A percentile compares a stretch with the other conserved stretches of the same genome.
phyloP scores from a whole-genome alignment of 2,888 invertebrate species.

The Plemyria rubiginata region DNA sequence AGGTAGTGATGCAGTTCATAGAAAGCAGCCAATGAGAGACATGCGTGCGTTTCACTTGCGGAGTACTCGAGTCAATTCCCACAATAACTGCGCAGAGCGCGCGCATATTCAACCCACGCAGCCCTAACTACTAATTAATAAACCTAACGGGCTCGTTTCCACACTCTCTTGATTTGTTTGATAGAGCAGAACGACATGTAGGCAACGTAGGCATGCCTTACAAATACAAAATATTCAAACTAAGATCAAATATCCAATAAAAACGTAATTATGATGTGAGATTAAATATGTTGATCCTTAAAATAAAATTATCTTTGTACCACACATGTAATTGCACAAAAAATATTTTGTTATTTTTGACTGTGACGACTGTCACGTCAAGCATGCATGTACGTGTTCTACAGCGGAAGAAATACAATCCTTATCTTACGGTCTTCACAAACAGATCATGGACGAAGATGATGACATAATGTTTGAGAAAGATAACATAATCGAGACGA shows the following conservation, averaged over 20 bases:
- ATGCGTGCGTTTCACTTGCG: conserved; percentile 56
- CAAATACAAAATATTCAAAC: conserved; percentile 25
- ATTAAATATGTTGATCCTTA: background rate
- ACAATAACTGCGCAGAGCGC: conserved; percentile 60
- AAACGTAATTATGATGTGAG: too few species aligned
- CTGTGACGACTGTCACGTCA: background rate
- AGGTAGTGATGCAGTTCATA: conserved; percentile 42
- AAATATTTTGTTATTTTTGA: background rate
- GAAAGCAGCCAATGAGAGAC: conserved; percentile 51
- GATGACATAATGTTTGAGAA: conserved; percentile 63
- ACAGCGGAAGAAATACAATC: conserved; percentile 48
- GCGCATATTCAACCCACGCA: conserved; percentile 68
- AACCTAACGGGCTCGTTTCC: conserved; percentile 66
- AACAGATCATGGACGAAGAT: conserved; percentile 61
- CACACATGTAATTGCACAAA: background rate
- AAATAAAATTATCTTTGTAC: too few species aligned
- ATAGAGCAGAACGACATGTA: conserved; percentile 56
- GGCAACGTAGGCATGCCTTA: conserved; percentile 23
- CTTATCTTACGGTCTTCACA: conserved; percentile 62
- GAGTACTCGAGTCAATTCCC: conserved; percentile 60
- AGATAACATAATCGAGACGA: conserved; percentile 52
- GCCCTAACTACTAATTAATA: conserved; percentile 73
- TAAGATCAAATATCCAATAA: background rate
- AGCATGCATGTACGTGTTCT: background rate
- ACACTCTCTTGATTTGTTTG: conserved; percentile 66